A percentile compares a stretch with the other conserved stretches of the same genome.
phyloP scores from a whole-genome alignment of 2,113 vertebrate genomes.

The Ictalurus punctatus region DNA sequence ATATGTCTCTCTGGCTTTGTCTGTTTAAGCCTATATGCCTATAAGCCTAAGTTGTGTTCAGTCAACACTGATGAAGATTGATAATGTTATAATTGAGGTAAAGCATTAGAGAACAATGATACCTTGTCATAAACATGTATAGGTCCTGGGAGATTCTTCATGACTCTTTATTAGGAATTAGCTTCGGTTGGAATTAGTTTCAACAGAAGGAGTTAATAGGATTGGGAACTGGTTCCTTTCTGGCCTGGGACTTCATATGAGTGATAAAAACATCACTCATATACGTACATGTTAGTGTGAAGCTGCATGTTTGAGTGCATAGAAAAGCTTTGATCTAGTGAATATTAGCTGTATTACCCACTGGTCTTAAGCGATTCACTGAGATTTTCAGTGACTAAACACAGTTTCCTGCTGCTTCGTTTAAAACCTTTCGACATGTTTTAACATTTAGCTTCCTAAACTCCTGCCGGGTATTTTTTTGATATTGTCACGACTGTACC shows the following conservation, averaged over 20 bases:
- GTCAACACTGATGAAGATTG: not conserved
- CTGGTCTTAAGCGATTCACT: not conserved
- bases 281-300: not conserved
- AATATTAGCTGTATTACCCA: slow-evolving; percentile 7
- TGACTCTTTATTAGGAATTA: slow-evolving; percentile 17
- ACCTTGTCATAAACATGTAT: not conserved
- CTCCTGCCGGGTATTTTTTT: slow-evolving; percentile 1
- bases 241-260: not conserved
- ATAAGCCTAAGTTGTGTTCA: not conserved
- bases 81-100: not conserved
- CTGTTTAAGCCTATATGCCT: not conserved
- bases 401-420: slow-evolving; percentile 13
- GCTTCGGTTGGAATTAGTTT: slow-evolving; percentile 38
- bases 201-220: slow-evolving; percentile 20
- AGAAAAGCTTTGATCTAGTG: not conserved
- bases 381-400: not conserved
- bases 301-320: not conserved
- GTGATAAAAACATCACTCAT: slow-evolving; percentile 24
- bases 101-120: slow-evolving; percentile 7
- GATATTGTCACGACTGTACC: slow-evolving; percentile 22
- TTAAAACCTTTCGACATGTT: slow-evolving; percentile 22
- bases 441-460: slow-evolving; percentile 22
- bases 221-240: slow-evolving; percentile 14
- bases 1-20: not conserved
- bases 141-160: not conserved